phyloP scores from a whole-genome alignment of 1,140 invertebrate species.

The Triops cancriformis region DNA sequence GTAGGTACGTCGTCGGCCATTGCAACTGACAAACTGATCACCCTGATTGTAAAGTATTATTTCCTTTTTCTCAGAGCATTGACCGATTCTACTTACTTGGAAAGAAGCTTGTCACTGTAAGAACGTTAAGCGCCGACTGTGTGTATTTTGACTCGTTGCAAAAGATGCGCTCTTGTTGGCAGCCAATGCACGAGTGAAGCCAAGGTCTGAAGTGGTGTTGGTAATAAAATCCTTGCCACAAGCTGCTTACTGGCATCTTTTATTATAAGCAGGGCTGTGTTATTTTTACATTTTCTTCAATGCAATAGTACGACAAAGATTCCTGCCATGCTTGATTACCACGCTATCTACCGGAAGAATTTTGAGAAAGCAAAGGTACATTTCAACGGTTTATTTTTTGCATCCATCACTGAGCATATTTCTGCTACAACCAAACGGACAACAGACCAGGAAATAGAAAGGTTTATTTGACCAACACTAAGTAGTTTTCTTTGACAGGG shows the following conservation, averaged over 20 bases:
- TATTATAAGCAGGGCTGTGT: not conserved
- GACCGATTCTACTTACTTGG: not conserved
- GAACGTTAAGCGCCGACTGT: not conserved
- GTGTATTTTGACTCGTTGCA: not conserved
- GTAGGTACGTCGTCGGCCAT: conserved; percentile 25
- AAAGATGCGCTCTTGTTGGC: not conserved
- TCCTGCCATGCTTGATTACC: not conserved
- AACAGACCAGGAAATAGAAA: not conserved
- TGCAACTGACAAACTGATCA: not conserved
- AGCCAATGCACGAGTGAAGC: not conserved
- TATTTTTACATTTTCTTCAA: not conserved
- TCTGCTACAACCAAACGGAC: not conserved
- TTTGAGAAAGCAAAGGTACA: not conserved
- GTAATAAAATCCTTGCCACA: not conserved
- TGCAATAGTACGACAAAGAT: not conserved
- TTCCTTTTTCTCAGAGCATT: not conserved
- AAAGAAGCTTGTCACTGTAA: not conserved
- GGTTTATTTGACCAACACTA: not conserved
- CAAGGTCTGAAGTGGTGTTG: not conserved
- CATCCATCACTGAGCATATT: not conserved
- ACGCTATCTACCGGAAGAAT: not conserved
- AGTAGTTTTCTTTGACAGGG: not conserved
- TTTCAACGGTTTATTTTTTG: not conserved
- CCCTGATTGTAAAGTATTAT: not conserved
- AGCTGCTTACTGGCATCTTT: not conserved